Evolutionary conservation across 2,888 invertebrate species (phyloP), one percentile per base, ranked within the genome.

Genomic region (Thera britannica): DNA sequence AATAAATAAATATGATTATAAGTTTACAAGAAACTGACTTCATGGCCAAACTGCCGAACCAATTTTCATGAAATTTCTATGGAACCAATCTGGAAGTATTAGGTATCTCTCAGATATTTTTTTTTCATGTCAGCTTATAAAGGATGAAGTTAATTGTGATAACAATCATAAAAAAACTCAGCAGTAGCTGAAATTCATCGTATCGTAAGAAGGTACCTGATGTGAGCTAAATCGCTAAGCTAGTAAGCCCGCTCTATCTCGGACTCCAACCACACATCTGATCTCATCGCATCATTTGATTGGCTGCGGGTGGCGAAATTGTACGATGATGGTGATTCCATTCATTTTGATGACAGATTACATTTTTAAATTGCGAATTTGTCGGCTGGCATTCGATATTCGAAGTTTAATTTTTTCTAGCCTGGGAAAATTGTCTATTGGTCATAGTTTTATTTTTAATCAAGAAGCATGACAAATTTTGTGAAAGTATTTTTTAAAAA

Each of bases 271-370:
- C 75, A 77, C 70, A 83, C 82, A 84, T 88, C 83, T 87, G 84
- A 92, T 89, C 90, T 85, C 88, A 93, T 90, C 91, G 88, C 83
- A 73, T 81, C 86, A 81, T 88, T 83, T 91, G 92, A 93, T 93
- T 92, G 92, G 93, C 86, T 88, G 90, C 91, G 92, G 92, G 90
- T 92, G 93, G 93, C 92, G 84, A 92, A 92, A 91, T 92, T 88
- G 89, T 87, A 82, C 85, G 83, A 83, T 81, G 86, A 82, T 80
- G 83, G 86, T 88, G 85, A 87, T 90, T 87, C 90, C 90, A 89
- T 91, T 92, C 89, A 90, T 90, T 87, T 84, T 88, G 89, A 91
- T 90, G 93, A 93, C 93, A 93, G 86, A 92, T 90, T 90, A 86
- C 78, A 65, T 84, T 88, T 85, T 85, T 77, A 72, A 76, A 75